These are phyloP conservation scores for Lasioglossum malachurum DNA, from an alignment of 2,888 invertebrate genomes.

Conservation along the genomic window DNA sequence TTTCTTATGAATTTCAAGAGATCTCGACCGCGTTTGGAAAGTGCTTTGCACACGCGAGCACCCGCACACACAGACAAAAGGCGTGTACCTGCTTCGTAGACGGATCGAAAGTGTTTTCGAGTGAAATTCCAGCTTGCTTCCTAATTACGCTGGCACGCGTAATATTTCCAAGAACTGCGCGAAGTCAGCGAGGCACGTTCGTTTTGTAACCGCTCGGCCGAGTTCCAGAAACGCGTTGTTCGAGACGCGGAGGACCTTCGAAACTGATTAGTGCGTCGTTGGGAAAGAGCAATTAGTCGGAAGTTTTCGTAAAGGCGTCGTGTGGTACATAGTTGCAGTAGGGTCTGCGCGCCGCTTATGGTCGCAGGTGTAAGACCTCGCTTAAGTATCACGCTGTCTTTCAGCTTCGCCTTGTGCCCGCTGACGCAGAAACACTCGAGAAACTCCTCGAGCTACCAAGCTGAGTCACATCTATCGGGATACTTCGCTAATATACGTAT, in stretches of 20 bases:
- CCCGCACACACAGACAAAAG: conserved; percentile 20
- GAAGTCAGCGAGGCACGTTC: background rate
- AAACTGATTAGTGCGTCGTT: conserved; percentile 2
- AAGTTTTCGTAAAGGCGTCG: background rate
- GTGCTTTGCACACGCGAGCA: conserved; percentile 10
- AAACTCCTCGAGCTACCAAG: conserved; percentile 39
- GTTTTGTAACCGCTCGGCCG: background rate
- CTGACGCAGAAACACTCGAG: conserved; percentile 59
- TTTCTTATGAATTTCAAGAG: conserved; percentile 60
- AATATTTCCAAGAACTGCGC: background rate
- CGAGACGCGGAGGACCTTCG: background rate
- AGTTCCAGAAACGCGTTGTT: background rate
- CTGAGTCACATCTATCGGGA: conserved; percentile 23
- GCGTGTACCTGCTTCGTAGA: background rate
- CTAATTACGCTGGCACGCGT: background rate
- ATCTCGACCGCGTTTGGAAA: conserved; percentile 55
- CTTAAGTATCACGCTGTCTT: background rate
- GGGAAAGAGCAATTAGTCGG: background rate
- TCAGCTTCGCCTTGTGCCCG: conserved; percentile 23
- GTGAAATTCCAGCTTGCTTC: background rate
- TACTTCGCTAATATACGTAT: background rate
- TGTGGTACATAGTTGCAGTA: background rate
- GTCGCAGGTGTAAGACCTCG: background rate
- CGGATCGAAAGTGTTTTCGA: conserved; percentile 8
- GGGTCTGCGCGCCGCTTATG: background rate